phyloP scores from a whole-genome alignment of 2,113 vertebrate species.

The Ceuthmochares aereus region DNA sequence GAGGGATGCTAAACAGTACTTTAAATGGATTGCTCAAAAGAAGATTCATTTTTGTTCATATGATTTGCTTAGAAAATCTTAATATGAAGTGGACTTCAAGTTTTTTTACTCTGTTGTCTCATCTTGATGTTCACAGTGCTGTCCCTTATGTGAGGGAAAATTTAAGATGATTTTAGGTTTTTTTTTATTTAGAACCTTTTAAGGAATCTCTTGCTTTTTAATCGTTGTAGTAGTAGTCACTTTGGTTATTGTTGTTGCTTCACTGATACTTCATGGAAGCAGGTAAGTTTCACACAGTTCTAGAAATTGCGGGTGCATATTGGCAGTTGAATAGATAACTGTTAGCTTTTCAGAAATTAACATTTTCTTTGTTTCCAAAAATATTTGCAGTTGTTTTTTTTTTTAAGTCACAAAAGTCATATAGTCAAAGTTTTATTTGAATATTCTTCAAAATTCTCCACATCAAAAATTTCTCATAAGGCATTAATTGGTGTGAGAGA shows the following conservation, averaged over 20 bases:
- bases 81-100: not conserved
- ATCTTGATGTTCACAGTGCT: not conserved
- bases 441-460: not conserved
- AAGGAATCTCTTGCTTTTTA: not conserved
- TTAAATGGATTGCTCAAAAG: not conserved
- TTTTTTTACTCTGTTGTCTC: not conserved
- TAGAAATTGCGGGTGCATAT: not conserved
- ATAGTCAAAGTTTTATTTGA: not conserved
- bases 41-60: not conserved
- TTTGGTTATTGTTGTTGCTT: not conserved
- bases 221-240: not conserved
- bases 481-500: not conserved
- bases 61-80: not conserved
- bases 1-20: not conserved
- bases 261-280: not conserved
- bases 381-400: not conserved
- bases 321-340: not conserved
- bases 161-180: not conserved
- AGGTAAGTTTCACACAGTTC: not conserved
- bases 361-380: not conserved
- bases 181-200: not conserved
- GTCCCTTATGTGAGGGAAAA: not conserved
- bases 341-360: not conserved
- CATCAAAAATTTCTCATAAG: not conserved
- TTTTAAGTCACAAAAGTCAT: not conserved